Conservation (phyloP, 2,797 vertebrate genomes). For the Acanthis flammea region DNA sequence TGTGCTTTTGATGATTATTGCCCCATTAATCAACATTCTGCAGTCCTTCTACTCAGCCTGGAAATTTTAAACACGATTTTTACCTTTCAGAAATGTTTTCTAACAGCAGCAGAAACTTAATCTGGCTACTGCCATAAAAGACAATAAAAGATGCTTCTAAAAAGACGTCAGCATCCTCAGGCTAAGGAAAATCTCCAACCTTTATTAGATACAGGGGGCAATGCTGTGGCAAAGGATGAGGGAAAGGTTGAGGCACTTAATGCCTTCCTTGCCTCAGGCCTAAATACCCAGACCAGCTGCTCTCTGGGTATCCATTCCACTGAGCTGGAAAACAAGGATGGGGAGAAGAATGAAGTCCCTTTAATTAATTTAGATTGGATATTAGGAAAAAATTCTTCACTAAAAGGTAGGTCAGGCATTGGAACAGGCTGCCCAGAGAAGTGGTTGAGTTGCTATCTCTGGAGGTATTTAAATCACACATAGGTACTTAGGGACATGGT, state of each 20-base stretch:
- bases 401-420: background rate
- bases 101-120: background rate
- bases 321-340: background rate
- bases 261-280: background rate
- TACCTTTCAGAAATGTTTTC: background rate
- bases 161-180: background rate
- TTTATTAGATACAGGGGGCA: background rate
- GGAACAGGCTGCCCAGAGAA: background rate
- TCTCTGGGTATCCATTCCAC: background rate
- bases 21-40: background rate
- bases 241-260: background rate
- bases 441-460: accelerated
- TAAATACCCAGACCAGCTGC: background rate
- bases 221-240: background rate
- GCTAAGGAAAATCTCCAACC: background rate
- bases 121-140: background rate
- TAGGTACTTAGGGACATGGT: no score
- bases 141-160: background rate
- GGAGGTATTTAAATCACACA: background rate
- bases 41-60: background rate
- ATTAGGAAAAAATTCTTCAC: background rate
- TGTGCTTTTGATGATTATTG: background rate
- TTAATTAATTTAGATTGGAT: background rate
- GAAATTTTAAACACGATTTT: background rate
- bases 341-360: background rate